Evolutionary conservation across 1,140 invertebrate species (phyloP), one percentile per base, ranked within the genome.

Genomic region (Lepidotrigona ventralis): DNA sequence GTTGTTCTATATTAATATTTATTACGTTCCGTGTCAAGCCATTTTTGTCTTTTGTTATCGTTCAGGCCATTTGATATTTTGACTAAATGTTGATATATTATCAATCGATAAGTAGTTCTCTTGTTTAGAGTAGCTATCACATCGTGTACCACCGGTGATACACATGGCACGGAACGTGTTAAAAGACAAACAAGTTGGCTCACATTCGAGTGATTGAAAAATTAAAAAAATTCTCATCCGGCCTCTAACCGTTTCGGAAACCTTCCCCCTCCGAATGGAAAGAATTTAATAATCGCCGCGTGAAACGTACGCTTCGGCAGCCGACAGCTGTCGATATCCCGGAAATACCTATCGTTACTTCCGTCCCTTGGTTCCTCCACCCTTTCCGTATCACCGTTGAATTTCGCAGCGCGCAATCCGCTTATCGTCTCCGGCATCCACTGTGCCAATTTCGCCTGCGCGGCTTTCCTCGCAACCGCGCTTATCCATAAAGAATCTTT

Each of bases 251-350:
- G 46, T 53, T 53, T 64, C n/a, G n/a, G 14, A n/a, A 15, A n/a
- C n/a, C n/a, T 21, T 54, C 23, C 33, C 19, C 6, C 33, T 71
- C 19, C 26, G 17, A 39, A 60, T 60, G 21, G 33, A 79, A 71
- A 71, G 78, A 79, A 79, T 81, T 81, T 53, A 81, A 74, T 81
- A 81, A 81, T 81, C 54, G 66, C n/a, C n/a, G 33, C 19, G 54
- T 51, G 19, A 70, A 56, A 26, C 23, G 68, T 29, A 29, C 39
- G 26, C 51, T n/a, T n/a, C n/a, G 4, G 9, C n/a, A 46, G 23
- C 19, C 23, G 78, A 71, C 78, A 79, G 70, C 79, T 73, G 79
- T 64, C 70, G 56, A 81, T 74, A 81, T 79, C 12, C 39, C n/a
- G 56, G 54, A 26, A 56, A 79, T 39, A 68, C 53, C 51, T 72